Evolutionary conservation across 2,113 vertebrate species (phyloP).

Genomic region (Eulemur rufifrons): DNA sequence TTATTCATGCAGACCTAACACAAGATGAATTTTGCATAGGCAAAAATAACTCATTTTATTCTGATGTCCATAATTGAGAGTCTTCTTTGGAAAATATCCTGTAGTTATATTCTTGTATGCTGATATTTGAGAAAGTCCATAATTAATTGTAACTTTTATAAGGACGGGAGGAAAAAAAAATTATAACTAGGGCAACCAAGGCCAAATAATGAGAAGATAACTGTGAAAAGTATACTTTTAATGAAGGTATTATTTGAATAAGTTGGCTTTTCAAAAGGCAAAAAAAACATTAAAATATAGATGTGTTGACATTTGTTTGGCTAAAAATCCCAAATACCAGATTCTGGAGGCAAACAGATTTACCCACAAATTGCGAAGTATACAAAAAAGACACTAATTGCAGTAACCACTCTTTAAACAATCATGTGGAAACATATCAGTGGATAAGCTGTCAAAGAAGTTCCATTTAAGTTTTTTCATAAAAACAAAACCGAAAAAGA

Average conservation of each 20-base stretch:
- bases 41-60: constrained; percentile 30
- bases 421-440: constrained; percentile 33
- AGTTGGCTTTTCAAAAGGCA: background rate
- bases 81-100: background rate
- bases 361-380: constrained; percentile 46
- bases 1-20: constrained; percentile 23
- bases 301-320: constrained; percentile 57
- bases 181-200: background rate
- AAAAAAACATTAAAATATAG: constrained; percentile 19
- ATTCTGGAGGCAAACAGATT: constrained; percentile 58
- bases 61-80: background rate
- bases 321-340: constrained; percentile 36
- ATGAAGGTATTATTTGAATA: constrained; percentile 45
- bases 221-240: constrained; percentile 31
- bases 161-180: background rate
- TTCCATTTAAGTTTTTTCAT: constrained; percentile 30
- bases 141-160: background rate
- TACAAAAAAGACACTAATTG: constrained; percentile 66
- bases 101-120: background rate
- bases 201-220: constrained; percentile 10
- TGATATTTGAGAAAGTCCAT: background rate
- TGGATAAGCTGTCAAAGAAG: constrained; percentile 55
- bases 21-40: background rate
- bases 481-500: constrained; percentile 33
- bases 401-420: constrained; percentile 38